Conservation (phyloP, 1,140 invertebrate species). For the Eupeodes corollae region DNA sequence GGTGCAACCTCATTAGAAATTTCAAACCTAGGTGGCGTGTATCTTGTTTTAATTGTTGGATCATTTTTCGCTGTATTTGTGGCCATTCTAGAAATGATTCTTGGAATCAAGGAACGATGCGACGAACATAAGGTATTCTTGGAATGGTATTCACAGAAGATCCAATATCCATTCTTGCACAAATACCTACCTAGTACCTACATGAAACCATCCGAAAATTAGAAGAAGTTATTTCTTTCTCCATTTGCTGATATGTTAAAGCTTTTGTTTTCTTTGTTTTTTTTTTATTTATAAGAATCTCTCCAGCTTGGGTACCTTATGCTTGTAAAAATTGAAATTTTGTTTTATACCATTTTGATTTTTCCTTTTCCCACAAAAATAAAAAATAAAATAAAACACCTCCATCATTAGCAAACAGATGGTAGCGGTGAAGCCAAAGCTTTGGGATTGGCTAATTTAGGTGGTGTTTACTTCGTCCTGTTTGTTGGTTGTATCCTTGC, state of each 20-base stretch:
- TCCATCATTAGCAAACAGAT: slow-evolving; percentile 11
- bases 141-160: background rate
- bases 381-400: slow-evolving; percentile 2
- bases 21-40: slow-evolving; percentile 60
- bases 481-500: slow-evolving; percentile 46
- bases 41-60: slow-evolving; percentile 52
- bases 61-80: slow-evolving; percentile 36
- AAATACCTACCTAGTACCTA: background rate
- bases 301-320: background rate
- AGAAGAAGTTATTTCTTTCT: no score
- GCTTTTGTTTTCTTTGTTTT: background rate
- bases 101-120: slow-evolving; percentile 30
- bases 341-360: background rate
- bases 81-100: slow-evolving; percentile 36
- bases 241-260: no score
- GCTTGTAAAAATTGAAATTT: background rate
- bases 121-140: slow-evolving; percentile 27
- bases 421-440: slow-evolving; percentile 38
- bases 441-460: slow-evolving; percentile 80
- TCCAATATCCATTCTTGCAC: background rate
- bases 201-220: no score
- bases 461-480: slow-evolving; percentile 88
- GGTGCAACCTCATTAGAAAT: slow-evolving; percentile 41
- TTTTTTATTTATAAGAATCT: background rate
- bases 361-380: slow-evolving; percentile 2